Evolutionary conservation across 2,113 vertebrate species (phyloP).

Genomic region (Forbesichthys agassizii): DNA sequence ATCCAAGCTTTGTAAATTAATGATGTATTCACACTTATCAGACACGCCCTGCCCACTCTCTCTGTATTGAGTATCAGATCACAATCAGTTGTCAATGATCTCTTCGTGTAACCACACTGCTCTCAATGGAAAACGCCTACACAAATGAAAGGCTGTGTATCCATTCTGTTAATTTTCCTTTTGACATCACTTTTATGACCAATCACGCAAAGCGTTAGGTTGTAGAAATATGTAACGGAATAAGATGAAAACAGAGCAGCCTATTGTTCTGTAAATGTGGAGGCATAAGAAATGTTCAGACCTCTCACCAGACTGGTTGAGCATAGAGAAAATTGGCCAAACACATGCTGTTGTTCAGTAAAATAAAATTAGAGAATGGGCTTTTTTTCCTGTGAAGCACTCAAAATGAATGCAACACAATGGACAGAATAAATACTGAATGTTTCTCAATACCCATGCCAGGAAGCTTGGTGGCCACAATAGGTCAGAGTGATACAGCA

Average conservation of each 20-base stretch:
- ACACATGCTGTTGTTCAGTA: neutral
- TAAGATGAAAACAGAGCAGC: constrained; percentile 26
- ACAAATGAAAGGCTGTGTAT: constrained; percentile 10
- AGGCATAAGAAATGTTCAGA: neutral
- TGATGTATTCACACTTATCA: constrained; percentile 42
- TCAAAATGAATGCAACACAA: constrained; percentile 54
- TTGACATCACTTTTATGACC: constrained; percentile 32
- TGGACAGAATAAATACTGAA: constrained; percentile 54
- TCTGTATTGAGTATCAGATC: constrained; percentile 36
- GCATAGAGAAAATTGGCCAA: neutral
- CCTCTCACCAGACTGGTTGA: neutral
- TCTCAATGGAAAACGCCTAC: constrained; percentile 55
- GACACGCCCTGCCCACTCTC: constrained; percentile 51
- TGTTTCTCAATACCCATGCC: constrained; percentile 42
- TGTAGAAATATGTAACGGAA: constrained; percentile 40
- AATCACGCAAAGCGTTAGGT: constrained; percentile 45
- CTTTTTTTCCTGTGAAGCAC: constrained; percentile 6
- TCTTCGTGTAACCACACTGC: neutral
- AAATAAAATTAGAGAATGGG: neutral
- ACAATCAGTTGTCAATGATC: constrained; percentile 43
- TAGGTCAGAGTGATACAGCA: constrained; percentile 48
- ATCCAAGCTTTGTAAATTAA: constrained; percentile 39
- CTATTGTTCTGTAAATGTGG: constrained; percentile 24
- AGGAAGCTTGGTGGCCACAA: constrained; percentile 16
- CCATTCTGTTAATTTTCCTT: neutral